Evolutionary conservation across 2,888 invertebrate genomes (phyloP).

Genomic region (Drosophila paramelanica): DNA sequence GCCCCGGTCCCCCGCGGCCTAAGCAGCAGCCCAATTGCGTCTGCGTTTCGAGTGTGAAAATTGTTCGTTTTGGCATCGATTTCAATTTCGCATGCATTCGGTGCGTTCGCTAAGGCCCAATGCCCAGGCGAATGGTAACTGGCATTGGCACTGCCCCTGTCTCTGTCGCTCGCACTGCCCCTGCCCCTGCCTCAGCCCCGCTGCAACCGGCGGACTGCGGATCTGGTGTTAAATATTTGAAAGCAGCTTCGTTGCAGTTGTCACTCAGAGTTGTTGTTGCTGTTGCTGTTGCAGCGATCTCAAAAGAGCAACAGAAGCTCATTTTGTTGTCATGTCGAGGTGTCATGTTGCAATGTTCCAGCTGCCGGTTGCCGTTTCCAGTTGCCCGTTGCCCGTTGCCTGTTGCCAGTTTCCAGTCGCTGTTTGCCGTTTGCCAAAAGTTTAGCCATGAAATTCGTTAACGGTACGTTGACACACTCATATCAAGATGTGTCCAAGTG

Average conservation of each 20-base stretch:
- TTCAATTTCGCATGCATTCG: slow-evolving; percentile 67
- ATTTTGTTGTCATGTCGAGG: slow-evolving; percentile 80
- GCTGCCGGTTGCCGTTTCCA: slow-evolving; percentile 46
- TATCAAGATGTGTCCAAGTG: slow-evolving; percentile 66
- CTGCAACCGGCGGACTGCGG: slow-evolving; percentile 2
- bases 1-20: neutral
- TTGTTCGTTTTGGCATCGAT: slow-evolving; percentile 53
- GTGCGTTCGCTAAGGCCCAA: slow-evolving; percentile 51
- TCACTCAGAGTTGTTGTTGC: slow-evolving; percentile 55
- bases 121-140: neutral
- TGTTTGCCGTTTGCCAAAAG: slow-evolving; percentile 25
- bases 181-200: neutral
- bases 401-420: slow-evolving; percentile 7
- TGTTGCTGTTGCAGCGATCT: slow-evolving; percentile 59
- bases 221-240: slow-evolving; percentile 73
- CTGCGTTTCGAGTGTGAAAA: slow-evolving; percentile 59
- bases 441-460: slow-evolving; percentile 66
- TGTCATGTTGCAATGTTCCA: slow-evolving; percentile 78
- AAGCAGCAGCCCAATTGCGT: neutral
- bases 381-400: slow-evolving; percentile 11
- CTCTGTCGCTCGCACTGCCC: too few species aligned
- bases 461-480: slow-evolving; percentile 75
- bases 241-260: slow-evolving; percentile 74
- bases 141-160: neutral
- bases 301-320: slow-evolving; percentile 76